Evolutionary conservation across 2,113 vertebrate genomes (phyloP), one percentile per base, ranked within the genome.

Genomic region (Datnioides undecimradiatus): DNA sequence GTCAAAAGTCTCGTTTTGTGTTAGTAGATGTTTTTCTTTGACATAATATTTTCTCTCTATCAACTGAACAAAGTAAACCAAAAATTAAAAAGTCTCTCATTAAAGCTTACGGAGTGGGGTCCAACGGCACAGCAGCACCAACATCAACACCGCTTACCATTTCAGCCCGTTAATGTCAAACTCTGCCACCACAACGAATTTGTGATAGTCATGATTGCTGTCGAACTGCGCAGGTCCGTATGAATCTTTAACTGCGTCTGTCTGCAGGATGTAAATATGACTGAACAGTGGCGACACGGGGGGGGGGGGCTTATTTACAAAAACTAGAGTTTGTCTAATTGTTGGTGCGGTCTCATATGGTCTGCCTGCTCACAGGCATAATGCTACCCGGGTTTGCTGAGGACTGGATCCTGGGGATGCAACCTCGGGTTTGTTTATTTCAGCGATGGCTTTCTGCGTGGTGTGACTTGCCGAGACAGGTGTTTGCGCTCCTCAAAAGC

Each of bases 401-500:
- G 21, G 49, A 34, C 19, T 36, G 9, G n/a, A 14, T 27, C 16
- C 0, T 52, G 21, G 10, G 23, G 54, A 33, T 9, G 17, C 29
- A 49, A 12, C 14, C 14, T 60, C 17, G 14, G 10, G 17, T 31
- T 6, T 31, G 1, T 19, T 36, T 27, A 25, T 49, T 23, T 49
- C 45, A 27, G 31, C 29, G 31, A n/a, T n/a, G n/a, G n/a, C n/a
- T n/a, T n/a, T n/a, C n/a, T n/a, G n/a, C n/a, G n/a, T n/a, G n/a
- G 38, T 64, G 67, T 65, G 31, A n/a, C 55, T 74, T 45, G 19
- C 73, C 55, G 25, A 66, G 67, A 45, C 67, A 57, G 55, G 55
- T 79, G 45, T 79, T 38, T 49, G 63, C 62, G 54, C 65, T 79
- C n/a, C 36, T 73, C 54, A 76, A 67, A 74, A 82, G 65, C 73